These are phyloP conservation scores for Acanthiza pusilla DNA, from an alignment of 2,797 vertebrate species.

Conservation along the genomic window DNA sequence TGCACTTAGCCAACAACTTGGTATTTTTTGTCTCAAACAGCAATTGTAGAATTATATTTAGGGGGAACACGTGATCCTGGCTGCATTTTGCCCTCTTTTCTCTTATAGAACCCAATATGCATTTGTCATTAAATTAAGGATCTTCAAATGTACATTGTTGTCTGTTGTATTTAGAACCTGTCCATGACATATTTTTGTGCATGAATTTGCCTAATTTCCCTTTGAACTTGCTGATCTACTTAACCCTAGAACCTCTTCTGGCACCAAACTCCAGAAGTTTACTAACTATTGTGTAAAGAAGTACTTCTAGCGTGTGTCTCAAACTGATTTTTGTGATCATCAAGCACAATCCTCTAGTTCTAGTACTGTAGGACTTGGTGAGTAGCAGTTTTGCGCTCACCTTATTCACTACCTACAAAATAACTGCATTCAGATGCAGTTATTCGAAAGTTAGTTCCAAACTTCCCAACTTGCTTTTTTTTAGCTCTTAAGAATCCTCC, in stretches of 20 bases:
- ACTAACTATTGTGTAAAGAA: not conserved
- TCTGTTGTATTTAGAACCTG: not conserved
- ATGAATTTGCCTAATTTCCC: not conserved
- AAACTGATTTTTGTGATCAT: not conserved
- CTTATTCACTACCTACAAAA: not conserved
- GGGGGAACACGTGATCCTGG: not conserved
- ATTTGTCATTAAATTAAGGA: not conserved
- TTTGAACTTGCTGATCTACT: not conserved
- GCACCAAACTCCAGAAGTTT: not conserved
- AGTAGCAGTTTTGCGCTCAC: not conserved
- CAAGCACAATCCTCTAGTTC: not conserved
- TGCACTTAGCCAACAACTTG: not conserved
- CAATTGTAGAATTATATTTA: not conserved
- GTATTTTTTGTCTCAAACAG: not conserved
- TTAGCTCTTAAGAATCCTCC: not conserved
- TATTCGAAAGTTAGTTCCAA: not conserved
- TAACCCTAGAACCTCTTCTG: not conserved
- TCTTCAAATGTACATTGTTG: not conserved
- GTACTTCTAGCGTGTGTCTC: not conserved
- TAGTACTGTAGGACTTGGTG: not conserved
- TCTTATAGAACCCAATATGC: not conserved
- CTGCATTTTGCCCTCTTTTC: not conserved
- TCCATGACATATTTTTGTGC: not conserved
- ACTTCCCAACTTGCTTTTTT: not conserved
- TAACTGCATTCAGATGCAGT: not conserved